Base-by-base conservation (phyloP, 1,140 invertebrate species). In the Tyrophagus putrescentiae region DNA sequence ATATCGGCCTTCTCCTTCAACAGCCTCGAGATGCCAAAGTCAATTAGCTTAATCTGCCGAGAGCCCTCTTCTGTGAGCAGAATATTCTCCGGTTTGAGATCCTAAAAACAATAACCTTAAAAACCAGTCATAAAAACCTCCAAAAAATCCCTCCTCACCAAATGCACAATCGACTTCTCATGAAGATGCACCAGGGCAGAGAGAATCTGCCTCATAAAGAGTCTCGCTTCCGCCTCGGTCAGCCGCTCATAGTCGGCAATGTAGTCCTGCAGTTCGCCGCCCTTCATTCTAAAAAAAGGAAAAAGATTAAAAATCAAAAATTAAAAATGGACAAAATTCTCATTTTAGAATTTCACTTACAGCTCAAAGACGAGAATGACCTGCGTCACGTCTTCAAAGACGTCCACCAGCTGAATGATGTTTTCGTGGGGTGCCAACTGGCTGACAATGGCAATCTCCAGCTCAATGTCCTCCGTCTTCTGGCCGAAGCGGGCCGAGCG, bases 11-110 rank as follows among this genome's bases (percentile, higher is more conserved):
- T 88, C 44, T 84, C 80, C 70, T 84, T 82, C 67, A 94, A 84
- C 62, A 87, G 80, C 63, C 90, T 81, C 48, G 90, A 92, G 68
- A 95, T 91, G 32, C 91, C 90, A 70, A 96, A 92, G 75, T 96
- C 91, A 74, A 91, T 95, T 56, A 96, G 78, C 72, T 93, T 88
- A 27, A 94, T 81, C 70, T 84, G 80, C 66, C 71, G 68, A 66
- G 79, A 80, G 64, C 81, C 75, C 18, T 81, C 80, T 68, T 80
- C 78, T n/a, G 83, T 84, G 44, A 95, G 77, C 64, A 96, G 77
- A 68, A 96, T 79, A 73, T 96, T 96, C 75, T 94, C 89, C 31
- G 91, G 91, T 80, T 84, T 75, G 18, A 80, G 42, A 41, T 61
- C 36, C n/a, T n/a, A n/a, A n/a, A 58, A 61, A 29, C 36, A 39